Conservation (phyloP, 1,140 invertebrate species). For the Conus ventricosus region DNA sequence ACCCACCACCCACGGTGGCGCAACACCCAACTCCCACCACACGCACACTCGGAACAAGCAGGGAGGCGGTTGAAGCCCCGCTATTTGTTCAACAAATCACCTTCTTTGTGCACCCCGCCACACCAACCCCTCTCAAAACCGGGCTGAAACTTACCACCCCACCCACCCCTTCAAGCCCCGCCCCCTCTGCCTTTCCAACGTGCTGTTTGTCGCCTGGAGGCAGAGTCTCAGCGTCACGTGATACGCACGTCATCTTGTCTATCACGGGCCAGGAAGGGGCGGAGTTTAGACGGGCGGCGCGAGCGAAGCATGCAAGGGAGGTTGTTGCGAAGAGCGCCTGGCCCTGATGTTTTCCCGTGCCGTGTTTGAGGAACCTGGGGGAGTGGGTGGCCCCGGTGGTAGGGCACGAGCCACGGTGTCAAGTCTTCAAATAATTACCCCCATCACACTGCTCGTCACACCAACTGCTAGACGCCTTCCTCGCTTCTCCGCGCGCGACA, state of each 20-base stretch:
- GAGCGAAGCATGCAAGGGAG: neutral
- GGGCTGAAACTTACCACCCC: neutral
- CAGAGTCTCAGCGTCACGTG: neutral
- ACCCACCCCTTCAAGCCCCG: neutral
- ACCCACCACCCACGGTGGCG: no score
- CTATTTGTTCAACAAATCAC: slow-evolving; percentile 7
- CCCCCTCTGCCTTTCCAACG: neutral
- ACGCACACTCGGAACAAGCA: no score
- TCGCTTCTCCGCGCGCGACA: neutral
- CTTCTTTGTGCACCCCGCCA: neutral
- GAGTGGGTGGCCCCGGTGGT: neutral
- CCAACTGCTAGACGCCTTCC: neutral
- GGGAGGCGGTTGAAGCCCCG: neutral
- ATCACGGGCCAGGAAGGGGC: neutral
- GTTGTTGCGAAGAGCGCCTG: neutral
- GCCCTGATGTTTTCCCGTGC: neutral
- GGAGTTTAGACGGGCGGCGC: neutral
- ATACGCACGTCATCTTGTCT: neutral
- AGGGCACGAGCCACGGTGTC: neutral
- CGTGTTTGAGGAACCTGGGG: neutral
- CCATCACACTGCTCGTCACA: neutral
- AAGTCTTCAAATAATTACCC: slow-evolving; percentile 8
- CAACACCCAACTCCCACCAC: no score
- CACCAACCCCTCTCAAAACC: neutral
- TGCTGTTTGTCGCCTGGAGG: neutral